phyloP scores from a whole-genome alignment of 1,140 invertebrate genomes.

The Cephus cinctus region DNA sequence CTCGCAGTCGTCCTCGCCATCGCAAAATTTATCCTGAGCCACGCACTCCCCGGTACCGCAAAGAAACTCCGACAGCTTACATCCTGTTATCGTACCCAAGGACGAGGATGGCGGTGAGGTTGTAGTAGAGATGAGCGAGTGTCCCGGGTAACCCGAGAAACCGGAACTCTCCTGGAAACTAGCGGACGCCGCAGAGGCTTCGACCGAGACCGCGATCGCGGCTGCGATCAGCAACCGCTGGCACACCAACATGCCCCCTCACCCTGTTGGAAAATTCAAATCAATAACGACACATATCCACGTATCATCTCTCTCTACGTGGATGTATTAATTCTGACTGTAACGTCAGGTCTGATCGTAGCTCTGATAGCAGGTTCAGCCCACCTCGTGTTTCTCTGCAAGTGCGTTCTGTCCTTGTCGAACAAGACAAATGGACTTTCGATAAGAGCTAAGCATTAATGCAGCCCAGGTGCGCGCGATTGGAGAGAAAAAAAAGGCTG shows the following conservation, averaged over 20 bases:
- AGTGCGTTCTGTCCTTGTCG: too few relatives aligned
- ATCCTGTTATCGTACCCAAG: slow-evolving; percentile 26
- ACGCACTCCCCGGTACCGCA: slow-evolving; percentile 74
- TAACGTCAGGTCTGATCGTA: background rate
- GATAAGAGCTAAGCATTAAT: too few relatives aligned
- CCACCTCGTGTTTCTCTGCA: too few relatives aligned
- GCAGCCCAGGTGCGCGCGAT: too few relatives aligned
- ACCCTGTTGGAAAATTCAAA: slow-evolving; percentile 29
- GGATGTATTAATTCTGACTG: background rate
- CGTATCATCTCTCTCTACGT: background rate
- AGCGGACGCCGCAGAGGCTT: slow-evolving; percentile 39
- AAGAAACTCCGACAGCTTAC: slow-evolving; percentile 60
- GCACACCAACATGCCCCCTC: slow-evolving; percentile 47
- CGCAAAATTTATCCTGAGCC: slow-evolving; percentile 73
- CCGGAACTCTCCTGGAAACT: slow-evolving; percentile 36
- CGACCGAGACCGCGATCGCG: slow-evolving; percentile 46
- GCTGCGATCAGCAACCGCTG: slow-evolving; percentile 54
- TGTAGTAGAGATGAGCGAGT: slow-evolving; percentile 12
- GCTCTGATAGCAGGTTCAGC: background rate
- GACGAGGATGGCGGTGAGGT: slow-evolving; percentile 11
- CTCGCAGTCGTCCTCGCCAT: slow-evolving; percentile 75
- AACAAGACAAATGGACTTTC: background rate
- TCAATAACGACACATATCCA: background rate
- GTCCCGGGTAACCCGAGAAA: slow-evolving; percentile 24
- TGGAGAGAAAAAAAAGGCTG: too few relatives aligned